A percentile compares a stretch with the other conserved stretches of the same genome.
Conservation (phyloP, 2,888 invertebrate genomes). For the Cylindroiulus punctatus region DNA sequence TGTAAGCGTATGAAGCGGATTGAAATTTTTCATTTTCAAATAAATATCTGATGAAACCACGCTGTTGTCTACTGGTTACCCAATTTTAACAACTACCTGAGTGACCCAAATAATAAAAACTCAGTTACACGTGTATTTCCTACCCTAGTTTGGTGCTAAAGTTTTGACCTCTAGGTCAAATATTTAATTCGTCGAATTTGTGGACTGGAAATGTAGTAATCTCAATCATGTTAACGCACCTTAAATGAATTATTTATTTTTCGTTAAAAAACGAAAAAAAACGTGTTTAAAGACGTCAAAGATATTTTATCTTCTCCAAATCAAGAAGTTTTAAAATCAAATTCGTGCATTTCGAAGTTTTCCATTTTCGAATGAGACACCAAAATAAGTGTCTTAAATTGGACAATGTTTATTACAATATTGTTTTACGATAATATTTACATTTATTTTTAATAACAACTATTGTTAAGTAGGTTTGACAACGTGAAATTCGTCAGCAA, state of each 20-base stretch:
- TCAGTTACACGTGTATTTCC: background rate
- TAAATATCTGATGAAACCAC: constrained; percentile 17
- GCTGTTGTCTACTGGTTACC: constrained; percentile 20
- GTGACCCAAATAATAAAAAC: constrained; percentile 10
- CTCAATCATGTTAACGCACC: constrained; percentile 8
- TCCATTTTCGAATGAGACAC: no score
- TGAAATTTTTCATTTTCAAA: background rate
- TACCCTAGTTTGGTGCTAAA: constrained; percentile 14
- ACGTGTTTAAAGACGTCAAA: background rate
- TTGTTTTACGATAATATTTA: no score
- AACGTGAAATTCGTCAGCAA: no score
- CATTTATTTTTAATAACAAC: no score
- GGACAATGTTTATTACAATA: no score
- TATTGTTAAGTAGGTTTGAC: no score
- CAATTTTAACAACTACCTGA: constrained; percentile 35
- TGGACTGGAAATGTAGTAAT: background rate
- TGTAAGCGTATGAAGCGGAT: background rate
- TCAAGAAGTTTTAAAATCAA: background rate
- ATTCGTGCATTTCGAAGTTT: no score
- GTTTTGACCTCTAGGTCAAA: constrained; percentile 9
- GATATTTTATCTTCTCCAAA: background rate
- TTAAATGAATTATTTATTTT: constrained; percentile 14
- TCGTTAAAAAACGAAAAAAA: background rate
- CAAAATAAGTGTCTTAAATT: no score
- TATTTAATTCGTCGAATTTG: constrained; percentile 14